Percentiles rank a stretch among this genome's conserved stretches.
Evolutionary conservation across 2,113 vertebrate genomes (phyloP).

Genomic region (Lasiurus borealis): DNA sequence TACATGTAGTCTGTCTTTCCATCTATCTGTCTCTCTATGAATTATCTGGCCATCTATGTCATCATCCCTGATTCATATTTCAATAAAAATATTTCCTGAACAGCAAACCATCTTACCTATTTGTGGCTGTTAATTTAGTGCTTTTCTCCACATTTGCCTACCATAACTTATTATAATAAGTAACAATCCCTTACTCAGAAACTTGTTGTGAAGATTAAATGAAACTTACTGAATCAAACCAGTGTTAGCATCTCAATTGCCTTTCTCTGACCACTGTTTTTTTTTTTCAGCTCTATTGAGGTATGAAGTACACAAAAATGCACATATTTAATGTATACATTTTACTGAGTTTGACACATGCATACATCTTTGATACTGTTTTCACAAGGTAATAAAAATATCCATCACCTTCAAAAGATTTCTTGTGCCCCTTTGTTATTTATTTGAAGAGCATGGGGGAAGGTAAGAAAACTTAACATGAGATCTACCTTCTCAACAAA

Average conservation of each 20-base stretch:
- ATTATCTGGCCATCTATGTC: not conserved
- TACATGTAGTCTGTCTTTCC: not conserved
- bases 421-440: not conserved
- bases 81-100: not conserved
- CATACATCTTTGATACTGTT: not conserved
- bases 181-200: not conserved
- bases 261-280: not conserved
- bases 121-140: not conserved
- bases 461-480: not conserved
- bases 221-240: not conserved
- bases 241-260: not conserved
- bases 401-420: not conserved
- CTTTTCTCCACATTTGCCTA: not conserved
- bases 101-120: not conserved
- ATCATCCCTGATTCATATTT: not conserved
- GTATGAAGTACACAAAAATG: not conserved
- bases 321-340: not conserved
- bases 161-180: not conserved
- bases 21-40: not conserved
- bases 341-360: not conserved
- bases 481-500: not conserved
- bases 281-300: not conserved
- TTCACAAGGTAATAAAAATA: not conserved
- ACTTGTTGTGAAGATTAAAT: not conserved
- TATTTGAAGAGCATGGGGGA: not conserved